A percentile compares a stretch with the other conserved stretches of the same genome.
Conservation (phyloP, 2,888 invertebrate species). For the Oligia latruncula region DNA sequence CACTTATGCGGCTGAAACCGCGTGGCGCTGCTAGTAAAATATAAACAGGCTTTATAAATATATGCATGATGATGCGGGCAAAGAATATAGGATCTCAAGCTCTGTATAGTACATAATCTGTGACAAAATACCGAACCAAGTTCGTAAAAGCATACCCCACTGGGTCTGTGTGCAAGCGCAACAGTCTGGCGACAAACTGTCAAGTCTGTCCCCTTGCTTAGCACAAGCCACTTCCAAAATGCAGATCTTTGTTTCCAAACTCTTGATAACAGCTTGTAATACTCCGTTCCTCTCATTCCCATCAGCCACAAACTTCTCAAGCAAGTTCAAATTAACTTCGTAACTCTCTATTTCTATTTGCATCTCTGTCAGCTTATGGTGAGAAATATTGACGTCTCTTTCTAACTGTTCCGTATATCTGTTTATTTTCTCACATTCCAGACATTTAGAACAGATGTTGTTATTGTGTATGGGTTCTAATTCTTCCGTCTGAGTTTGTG, state of each 20-base stretch:
- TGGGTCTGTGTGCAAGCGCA: constrained; percentile 74
- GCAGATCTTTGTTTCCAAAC: constrained; percentile 74
- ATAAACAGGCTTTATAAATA: not conserved
- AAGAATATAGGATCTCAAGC: not conserved
- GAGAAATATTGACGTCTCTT: constrained; percentile 71
- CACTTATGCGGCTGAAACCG: no score
- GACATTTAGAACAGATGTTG: constrained; percentile 71
- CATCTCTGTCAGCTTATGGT: constrained; percentile 71
- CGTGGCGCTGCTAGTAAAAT: not conserved
- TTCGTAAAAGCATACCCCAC: constrained; percentile 66
- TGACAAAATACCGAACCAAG: constrained; percentile 28
- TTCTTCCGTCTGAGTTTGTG: constrained; percentile 70
- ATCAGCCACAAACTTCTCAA: constrained; percentile 75
- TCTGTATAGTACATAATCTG: constrained; percentile 24
- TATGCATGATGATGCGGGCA: no score
- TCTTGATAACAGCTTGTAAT: constrained; percentile 72
- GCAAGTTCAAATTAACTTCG: constrained; percentile 76
- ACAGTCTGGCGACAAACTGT: constrained; percentile 70
- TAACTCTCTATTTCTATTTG: constrained; percentile 75
- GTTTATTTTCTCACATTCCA: constrained; percentile 75
- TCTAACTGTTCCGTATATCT: constrained; percentile 74
- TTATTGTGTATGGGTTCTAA: constrained; percentile 64
- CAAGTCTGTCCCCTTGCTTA: constrained; percentile 72
- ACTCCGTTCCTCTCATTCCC: constrained; percentile 75
- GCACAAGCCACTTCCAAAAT: constrained; percentile 74